phyloP scores from a whole-genome alignment of 2,797 vertebrate genomes.

The Hydrophis major region DNA sequence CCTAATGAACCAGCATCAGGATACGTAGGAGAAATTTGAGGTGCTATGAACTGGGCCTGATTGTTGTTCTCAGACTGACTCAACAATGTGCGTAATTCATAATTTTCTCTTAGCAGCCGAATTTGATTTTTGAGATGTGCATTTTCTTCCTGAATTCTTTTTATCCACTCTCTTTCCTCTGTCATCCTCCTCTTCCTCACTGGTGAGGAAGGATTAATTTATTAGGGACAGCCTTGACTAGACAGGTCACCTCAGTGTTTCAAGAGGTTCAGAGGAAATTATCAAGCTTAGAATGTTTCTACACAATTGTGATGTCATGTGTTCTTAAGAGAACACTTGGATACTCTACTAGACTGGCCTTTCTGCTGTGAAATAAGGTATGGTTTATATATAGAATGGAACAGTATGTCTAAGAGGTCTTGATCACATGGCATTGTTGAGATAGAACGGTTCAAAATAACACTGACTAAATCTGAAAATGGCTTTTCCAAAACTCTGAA shows the following conservation, averaged over 20 bases:
- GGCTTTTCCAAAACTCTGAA: not conserved
- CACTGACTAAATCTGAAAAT: not conserved
- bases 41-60: not conserved
- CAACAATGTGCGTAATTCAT: slow-evolving; percentile 43
- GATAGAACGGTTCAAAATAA: not conserved
- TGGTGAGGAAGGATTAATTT: not conserved
- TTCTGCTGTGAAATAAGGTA: not conserved
- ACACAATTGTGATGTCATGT: slow-evolving; percentile 55
- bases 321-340: slow-evolving; percentile 39
- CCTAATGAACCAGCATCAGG: slow-evolving; percentile 21
- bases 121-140: slow-evolving; percentile 63
- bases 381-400: not conserved
- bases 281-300: slow-evolving; percentile 39
- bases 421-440: not conserved
- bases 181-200: slow-evolving; percentile 44
- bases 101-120: slow-evolving; percentile 61
- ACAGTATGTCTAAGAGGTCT: not conserved
- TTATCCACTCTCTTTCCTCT: slow-evolving; percentile 50
- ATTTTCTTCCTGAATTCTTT: slow-evolving; percentile 60
- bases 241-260: slow-evolving; percentile 3
- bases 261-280: slow-evolving; percentile 1
- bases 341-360: not conserved
- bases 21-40: slow-evolving; percentile 15
- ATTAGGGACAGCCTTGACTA: not conserved
- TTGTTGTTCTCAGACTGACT: slow-evolving; percentile 33